Conservation (phyloP, 2,797 vertebrate genomes). For the Sitta carolinensis region DNA sequence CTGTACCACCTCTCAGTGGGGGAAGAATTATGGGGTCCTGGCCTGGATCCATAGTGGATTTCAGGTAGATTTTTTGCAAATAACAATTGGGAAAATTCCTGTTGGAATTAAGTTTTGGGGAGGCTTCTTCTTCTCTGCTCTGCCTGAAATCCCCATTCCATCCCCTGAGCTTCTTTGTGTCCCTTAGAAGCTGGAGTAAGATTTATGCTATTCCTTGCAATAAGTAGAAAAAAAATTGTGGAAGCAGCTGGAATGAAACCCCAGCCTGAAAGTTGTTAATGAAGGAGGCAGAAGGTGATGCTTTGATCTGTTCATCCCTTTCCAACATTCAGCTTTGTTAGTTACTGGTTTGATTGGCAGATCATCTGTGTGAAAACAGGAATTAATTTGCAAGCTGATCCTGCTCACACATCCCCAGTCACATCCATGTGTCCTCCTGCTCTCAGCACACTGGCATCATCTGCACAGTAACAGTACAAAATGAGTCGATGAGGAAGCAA, state of each 20-base stretch:
- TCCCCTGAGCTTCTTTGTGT: background rate
- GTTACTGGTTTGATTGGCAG: background rate
- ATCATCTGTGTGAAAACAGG: background rate
- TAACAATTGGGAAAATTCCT: background rate
- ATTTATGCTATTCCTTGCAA: background rate
- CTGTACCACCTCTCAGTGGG: background rate
- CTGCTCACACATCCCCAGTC: background rate
- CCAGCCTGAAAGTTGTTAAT: background rate
- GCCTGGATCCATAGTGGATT: background rate
- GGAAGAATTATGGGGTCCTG: background rate
- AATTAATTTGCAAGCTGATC: constrained; percentile 17
- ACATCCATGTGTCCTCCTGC: background rate
- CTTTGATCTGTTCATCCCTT: constrained; percentile 12
- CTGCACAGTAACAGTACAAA: background rate
- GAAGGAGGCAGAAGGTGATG: background rate
- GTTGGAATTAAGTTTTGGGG: background rate
- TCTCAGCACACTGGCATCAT: background rate
- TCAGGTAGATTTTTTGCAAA: background rate
- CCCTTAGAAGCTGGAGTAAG: background rate
- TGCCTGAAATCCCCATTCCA: background rate
- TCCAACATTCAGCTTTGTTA: background rate
- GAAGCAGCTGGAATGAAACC: background rate
- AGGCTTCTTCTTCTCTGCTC: background rate
- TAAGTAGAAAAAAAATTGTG: accelerated
- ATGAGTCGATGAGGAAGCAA: background rate